Evolutionary conservation across 2,888 invertebrate genomes (phyloP).

Genomic region (Macrosiphum euphorbiae): DNA sequence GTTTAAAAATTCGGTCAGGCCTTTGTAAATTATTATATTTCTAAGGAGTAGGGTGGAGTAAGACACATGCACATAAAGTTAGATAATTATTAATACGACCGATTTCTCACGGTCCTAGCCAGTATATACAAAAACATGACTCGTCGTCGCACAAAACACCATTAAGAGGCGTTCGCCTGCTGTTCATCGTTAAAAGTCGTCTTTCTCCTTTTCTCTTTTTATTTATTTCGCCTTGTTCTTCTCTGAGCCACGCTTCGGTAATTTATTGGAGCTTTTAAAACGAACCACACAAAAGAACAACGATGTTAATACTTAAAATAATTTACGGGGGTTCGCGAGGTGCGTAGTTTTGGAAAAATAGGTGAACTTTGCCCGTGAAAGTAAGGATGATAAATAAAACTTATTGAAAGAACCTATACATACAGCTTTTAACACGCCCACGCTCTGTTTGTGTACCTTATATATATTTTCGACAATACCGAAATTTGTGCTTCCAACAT

Average conservation of each 20-base stretch:
- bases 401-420: slow-evolving; percentile 28
- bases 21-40: slow-evolving; percentile 51
- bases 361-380: not conserved
- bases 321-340: slow-evolving; percentile 36
- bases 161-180: slow-evolving; percentile 25
- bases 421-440: slow-evolving; percentile 35
- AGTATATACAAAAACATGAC: not conserved
- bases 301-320: slow-evolving; percentile 50
- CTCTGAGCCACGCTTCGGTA: slow-evolving; percentile 33
- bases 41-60: not conserved
- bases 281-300: slow-evolving; percentile 32
- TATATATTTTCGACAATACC: slow-evolving; percentile 34
- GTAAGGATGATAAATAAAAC: slow-evolving; percentile 21
- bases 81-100: slow-evolving; percentile 52
- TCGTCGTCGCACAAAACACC: slow-evolving; percentile 15
- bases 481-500: slow-evolving; percentile 18
- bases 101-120: slow-evolving; percentile 2
- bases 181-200: slow-evolving; percentile 29
- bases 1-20: slow-evolving; percentile 35
- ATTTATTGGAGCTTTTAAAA: slow-evolving; percentile 58
- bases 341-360: slow-evolving; percentile 37
- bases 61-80: slow-evolving; percentile 9
- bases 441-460: not conserved
- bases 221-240: not conserved
- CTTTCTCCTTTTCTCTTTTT: not conserved